Evolutionary conservation across 2,888 invertebrate genomes (phyloP), one percentile per base, ranked within the genome.

Genomic region (Diabrotica balteata): DNA sequence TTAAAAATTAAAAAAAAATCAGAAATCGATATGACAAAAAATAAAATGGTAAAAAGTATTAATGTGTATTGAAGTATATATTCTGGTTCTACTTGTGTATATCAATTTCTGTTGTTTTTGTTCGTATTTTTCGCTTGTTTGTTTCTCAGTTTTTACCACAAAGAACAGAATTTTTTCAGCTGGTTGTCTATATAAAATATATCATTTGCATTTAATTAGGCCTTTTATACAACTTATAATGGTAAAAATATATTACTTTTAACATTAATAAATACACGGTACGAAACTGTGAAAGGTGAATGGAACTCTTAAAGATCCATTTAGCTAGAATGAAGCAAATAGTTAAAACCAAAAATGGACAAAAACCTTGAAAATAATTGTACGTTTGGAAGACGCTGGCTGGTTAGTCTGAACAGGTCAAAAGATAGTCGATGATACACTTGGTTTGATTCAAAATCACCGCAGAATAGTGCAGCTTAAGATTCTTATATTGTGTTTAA

Each of bases 351-450:
- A 11, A 57, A 57, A 63, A 63, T 55, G 63, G 50, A 63, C 32
- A 50, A 22, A 22, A 63, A 22, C 63, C 63, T 63, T 63, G 63
- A 57, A 63, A 63, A 63, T 63, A 63, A 63, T 63, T 63, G 63
- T 47, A 55, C 52, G 51, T 63, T 63, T 55, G 42, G 47, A 49
- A 55, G 63, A 55, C 54, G 32, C 22, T 42, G 32, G 42, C 43
- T 58, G 32, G 32, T 32, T 32, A 32, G 32, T 32, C 32, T 32
- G 32, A 32, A 32, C 11, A 58, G 44, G 46, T 58, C 9, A 32
- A 59, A 44, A 59, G 11, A 50, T 50, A 59, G 49, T 44, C 11
- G 51, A 49, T 59, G 45, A 59, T 59, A 50, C 43, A 49, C 50
- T 50, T 59, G 47, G 47, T 47, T 59, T 49, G 47, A 59, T 59